Base-by-base conservation (phyloP, 2,888 invertebrate species). In the Andrena haemorrhoa region DNA sequence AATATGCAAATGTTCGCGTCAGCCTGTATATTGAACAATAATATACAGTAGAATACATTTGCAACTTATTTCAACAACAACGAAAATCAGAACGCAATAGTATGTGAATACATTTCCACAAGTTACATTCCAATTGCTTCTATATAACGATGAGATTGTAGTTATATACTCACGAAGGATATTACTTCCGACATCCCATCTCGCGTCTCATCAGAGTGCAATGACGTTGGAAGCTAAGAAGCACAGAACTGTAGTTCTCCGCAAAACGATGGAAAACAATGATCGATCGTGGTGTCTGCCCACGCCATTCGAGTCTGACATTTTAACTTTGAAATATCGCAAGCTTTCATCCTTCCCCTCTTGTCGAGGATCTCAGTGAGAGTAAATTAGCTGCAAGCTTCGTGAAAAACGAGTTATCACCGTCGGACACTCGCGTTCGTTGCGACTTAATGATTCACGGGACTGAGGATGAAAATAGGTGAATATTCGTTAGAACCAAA, bases 311-410 rank as follows among this genome's bases (percentile, higher is more conserved):
- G 73, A 72, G 51, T 69, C 83, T 75, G 83, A 87, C 87, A 85
- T 84, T 88, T 89, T 87, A 89, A 87, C 74, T 88, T 86, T 87
- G 89, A 89, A 87, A 89, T 89, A 89, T 89, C 79, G 83, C 79
- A 77, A 75, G 64, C 74, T 75, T 79, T 82, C 79, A 61, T 75
- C 75, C 58, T 75, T 31, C 60, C 33, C 60, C 26, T 47, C 61
- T 51, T 31, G n/a, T 23, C 8, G 41, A 12, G 70, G 53, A 65
- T 58, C 41, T 20, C 35, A 26, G 20, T n/a, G 4, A 47, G 10
- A 51, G 49, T 26, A 41, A 65, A 47, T 35, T 58, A 60, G 10
- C 35, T 51, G 33, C 29, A 65, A 73, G 72, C 65, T 72, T 49
- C 33, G 12, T 61, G 70, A 61, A 53, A 31, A 66, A 68, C 68